These are phyloP conservation scores for Myotis planiceps DNA, from an alignment of 2,797 vertebrate genomes.

Conservation along the genomic window DNA sequence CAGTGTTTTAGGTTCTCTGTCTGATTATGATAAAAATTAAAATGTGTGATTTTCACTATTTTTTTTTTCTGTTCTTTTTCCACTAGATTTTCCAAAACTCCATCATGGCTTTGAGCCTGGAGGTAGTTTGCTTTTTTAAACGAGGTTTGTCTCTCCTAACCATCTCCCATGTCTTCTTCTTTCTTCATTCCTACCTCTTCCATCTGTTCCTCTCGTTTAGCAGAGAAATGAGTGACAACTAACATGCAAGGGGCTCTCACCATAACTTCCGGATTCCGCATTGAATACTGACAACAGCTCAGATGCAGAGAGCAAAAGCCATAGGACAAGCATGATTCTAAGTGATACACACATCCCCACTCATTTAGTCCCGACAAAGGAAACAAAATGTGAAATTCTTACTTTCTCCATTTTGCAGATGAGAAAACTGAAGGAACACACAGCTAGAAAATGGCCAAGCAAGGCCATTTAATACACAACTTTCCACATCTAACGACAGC, in stretches of 20 bases:
- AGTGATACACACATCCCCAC: neutral
- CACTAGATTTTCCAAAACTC: neutral
- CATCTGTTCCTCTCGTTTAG: neutral
- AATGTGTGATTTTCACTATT: neutral
- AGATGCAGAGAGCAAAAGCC: neutral
- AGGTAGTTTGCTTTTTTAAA: neutral
- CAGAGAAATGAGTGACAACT: neutral
- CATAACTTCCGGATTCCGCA: neutral
- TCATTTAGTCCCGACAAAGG: neutral
- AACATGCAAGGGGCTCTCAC: neutral
- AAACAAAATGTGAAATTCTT: neutral
- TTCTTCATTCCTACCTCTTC: neutral
- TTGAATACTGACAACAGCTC: neutral
- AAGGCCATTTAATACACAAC: neutral
- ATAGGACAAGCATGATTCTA: neutral
- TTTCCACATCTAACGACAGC: neutral
- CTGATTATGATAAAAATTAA: neutral
- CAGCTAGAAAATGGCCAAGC: neutral
- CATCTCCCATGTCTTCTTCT: neutral
- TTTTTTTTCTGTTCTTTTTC: neutral
- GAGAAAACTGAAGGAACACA: neutral
- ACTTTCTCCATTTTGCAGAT: neutral
- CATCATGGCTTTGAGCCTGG: neutral
- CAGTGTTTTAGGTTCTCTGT: neutral
- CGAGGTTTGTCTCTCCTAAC: neutral